Base-by-base conservation (phyloP, 92 coral and sea anemone genomes). In the Hydrozoanthus gracilis region DNA sequence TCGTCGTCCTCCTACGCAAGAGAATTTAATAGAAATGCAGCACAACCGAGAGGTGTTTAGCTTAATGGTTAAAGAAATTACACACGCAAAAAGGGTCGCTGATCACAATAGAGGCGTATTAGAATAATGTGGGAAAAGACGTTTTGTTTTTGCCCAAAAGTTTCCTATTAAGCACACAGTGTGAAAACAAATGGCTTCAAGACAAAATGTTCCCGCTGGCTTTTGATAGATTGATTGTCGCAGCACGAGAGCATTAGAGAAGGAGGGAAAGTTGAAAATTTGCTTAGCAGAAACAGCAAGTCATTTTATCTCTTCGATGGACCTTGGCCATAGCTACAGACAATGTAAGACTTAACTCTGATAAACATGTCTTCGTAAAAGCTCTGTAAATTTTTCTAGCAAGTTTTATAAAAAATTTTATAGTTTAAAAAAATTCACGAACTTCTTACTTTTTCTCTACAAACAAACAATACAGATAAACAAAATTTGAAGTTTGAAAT, bases 81-180 rank as follows among this genome's bases (percentile, higher is more conserved):
- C 0, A 80, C 69, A 80, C 48, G 66, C 56, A 65, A 80, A 48
- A 17, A 5, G 46, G 35, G 47, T 80, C 66, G 74, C 17, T 80
- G 73, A 39, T 51, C 14, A 7, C 46, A 61, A 78, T 44, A 60
- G 14, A 80, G 50, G 85, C 61, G 39, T 27, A 80, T 67, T 65
- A 80, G 73, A 80, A 80, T 80, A 80, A 80, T 80, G 61, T 80
- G 85, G 74, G 85, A 80, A 80, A 18, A 10, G 74, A 49, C 85
- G 55, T 66, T 80, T 80, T 80, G 51, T 49, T 80, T 80, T 9
- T 44, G 2, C 39, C 39, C 39, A 45, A 44, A 80, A 80, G 44
- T 64, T 80, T 67, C 15, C 16, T 48, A 80, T 80, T 80, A 80
- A 52, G 74, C 60, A 50, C 75, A 8, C 85, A 65, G 85, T 80